Percentiles rank a stretch among this genome's conserved stretches.
phyloP scores from a whole-genome alignment of 2,797 vertebrate species.

The Perdix hodgsoniae region DNA sequence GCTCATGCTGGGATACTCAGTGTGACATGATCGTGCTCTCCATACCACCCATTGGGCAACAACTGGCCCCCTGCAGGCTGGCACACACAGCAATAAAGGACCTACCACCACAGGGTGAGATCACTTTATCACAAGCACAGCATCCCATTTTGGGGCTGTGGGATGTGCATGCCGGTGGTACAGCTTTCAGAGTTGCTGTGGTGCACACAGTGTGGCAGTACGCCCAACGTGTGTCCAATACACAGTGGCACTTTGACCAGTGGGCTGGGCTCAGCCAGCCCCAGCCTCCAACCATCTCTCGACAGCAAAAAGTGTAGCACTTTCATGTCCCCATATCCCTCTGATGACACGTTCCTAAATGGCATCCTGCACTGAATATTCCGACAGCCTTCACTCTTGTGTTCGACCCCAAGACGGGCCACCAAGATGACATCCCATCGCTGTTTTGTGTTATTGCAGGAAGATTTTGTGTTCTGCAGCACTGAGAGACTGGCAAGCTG shows the following conservation, averaged over 20 bases:
- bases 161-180: fast-evolving
- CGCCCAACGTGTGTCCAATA: background rate
- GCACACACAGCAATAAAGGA: fast-evolving
- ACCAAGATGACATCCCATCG: background rate
- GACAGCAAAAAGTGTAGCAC: fast-evolving
- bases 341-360: background rate
- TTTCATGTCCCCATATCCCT: background rate
- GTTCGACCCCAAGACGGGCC: fast-evolving
- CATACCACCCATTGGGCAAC: background rate
- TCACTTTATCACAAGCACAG: fast-evolving
- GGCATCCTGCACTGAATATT: background rate
- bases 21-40: background rate
- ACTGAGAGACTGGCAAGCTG: background rate
- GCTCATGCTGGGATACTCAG: background rate
- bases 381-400: background rate
- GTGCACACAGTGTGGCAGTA: background rate
- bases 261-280: background rate
- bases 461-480: background rate
- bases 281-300: background rate
- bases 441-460: background rate
- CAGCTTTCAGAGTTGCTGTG: background rate
- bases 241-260: background rate
- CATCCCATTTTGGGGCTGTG: background rate
- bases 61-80: background rate
- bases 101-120: background rate